A percentile compares a stretch with the other conserved stretches of the same genome.
Conservation (phyloP, 2,888 invertebrate species). For the Nomada hirtipes region DNA sequence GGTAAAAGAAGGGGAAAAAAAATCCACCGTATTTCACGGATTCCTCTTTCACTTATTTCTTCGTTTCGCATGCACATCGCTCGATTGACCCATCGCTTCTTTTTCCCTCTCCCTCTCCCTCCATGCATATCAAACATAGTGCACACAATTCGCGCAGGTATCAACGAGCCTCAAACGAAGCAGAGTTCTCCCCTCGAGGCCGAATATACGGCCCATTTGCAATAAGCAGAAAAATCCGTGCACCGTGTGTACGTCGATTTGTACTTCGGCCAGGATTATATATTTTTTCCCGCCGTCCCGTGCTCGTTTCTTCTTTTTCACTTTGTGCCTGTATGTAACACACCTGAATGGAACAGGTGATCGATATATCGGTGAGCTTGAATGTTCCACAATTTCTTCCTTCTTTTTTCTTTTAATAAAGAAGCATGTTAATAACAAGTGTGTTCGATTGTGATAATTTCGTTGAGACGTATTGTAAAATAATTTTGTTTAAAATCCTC, state of each 20-base stretch:
- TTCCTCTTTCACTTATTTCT: conserved; percentile 34
- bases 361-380: conserved; percentile 2
- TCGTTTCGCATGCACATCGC: conserved; percentile 35
- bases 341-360: neutral
- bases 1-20: neutral
- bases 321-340: neutral
- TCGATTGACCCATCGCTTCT: conserved; percentile 28
- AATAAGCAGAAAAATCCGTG: conserved; percentile 38
- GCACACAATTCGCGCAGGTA: conserved; percentile 7
- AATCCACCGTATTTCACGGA: conserved; percentile 23
- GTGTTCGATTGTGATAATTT: too few species aligned
- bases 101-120: conserved; percentile 15
- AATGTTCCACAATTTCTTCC: neutral
- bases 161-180: conserved; percentile 27
- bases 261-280: conserved; percentile 15
- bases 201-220: conserved; percentile 40
- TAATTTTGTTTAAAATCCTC: too few species aligned
- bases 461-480: too few species aligned
- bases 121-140: conserved; percentile 43
- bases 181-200: conserved; percentile 30
- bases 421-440: too few species aligned
- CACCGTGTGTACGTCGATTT: conserved; percentile 21
- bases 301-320: conserved; percentile 28
- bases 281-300: neutral
- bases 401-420: neutral